A percentile compares a stretch with the other conserved stretches of the same genome.
Conservation (phyloP, 2,888 invertebrate species). For the Dorcus parallelipipedus region DNA sequence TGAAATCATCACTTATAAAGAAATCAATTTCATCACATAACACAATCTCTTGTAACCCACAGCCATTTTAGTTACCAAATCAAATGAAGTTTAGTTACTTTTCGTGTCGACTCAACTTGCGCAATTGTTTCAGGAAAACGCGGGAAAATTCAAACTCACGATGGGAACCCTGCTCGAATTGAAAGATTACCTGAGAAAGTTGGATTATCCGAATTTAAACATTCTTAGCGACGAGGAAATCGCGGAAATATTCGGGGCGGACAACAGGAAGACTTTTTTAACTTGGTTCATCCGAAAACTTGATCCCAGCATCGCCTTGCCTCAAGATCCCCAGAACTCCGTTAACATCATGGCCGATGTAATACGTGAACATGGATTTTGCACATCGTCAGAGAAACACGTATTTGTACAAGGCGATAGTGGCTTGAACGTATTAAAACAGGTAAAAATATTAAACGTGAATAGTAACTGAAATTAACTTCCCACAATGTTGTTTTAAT, state of each 20-base stretch:
- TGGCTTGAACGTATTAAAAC: neutral
- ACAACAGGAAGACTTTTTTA: neutral
- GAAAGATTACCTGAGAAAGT: neutral
- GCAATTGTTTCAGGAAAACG: neutral
- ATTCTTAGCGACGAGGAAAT: neutral
- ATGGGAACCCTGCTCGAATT: neutral
- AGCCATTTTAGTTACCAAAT: no score
- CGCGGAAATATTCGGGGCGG: neutral
- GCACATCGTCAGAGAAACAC: conserved; percentile 1
- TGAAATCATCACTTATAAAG: no score
- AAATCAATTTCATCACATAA: no score
- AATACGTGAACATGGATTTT: conserved; percentile 1
- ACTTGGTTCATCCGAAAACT: neutral
- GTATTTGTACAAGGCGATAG: neutral
- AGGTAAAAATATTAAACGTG: neutral
- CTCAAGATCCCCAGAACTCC: neutral
- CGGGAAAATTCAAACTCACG: neutral
- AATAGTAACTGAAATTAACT: no score
- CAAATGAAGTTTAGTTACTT: no score
- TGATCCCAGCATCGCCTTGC: neutral
- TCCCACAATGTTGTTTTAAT: no score
- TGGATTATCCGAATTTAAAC: conserved; percentile 2
- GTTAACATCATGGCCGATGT: neutral
- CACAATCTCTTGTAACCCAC: no score
- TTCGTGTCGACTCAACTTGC: neutral